phyloP scores from a whole-genome alignment of 2,888 invertebrate genomes.

The Megastigmus dorsalis region DNA sequence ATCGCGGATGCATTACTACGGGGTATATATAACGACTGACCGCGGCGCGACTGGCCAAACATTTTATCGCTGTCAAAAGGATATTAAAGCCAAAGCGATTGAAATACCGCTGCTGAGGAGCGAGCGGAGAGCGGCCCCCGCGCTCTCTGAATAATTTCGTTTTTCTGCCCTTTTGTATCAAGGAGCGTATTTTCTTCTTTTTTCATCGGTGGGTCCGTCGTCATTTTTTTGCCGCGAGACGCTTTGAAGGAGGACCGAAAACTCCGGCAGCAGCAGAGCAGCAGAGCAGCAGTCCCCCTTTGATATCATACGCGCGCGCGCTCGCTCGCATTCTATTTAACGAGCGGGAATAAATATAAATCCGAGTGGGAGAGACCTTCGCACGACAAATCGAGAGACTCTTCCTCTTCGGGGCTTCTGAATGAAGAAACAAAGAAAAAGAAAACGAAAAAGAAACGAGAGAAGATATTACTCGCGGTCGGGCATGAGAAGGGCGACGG shows the following conservation, averaged over 20 bases:
- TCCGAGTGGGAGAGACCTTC: not conserved
- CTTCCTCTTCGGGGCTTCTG: not conserved
- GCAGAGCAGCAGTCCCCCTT: not conserved
- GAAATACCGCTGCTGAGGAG: slow-evolving; percentile 30
- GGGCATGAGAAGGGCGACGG: no score
- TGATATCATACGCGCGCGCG: not conserved
- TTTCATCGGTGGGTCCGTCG: no score
- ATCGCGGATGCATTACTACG: not conserved
- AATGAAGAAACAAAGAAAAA: not conserved
- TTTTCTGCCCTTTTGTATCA: not conserved
- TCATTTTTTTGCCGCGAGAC: not conserved
- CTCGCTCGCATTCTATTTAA: slow-evolving; percentile 25
- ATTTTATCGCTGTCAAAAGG: slow-evolving; percentile 39
- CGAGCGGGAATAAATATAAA: slow-evolving; percentile 46
- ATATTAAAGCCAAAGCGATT: slow-evolving; percentile 39
- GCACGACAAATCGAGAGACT: slow-evolving; percentile 23
- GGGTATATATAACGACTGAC: not conserved
- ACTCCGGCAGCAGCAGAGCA: no score
- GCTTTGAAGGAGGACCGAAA: no score
- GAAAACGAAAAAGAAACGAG: not conserved
- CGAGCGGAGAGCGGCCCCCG: not conserved
- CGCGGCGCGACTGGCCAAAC: not conserved
- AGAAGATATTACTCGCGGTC: no score
- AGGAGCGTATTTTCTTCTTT: not conserved
- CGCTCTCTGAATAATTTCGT: not conserved